Evolutionary conservation across 2,888 invertebrate genomes (phyloP).

Genomic region (Agrotis ipsilon): DNA sequence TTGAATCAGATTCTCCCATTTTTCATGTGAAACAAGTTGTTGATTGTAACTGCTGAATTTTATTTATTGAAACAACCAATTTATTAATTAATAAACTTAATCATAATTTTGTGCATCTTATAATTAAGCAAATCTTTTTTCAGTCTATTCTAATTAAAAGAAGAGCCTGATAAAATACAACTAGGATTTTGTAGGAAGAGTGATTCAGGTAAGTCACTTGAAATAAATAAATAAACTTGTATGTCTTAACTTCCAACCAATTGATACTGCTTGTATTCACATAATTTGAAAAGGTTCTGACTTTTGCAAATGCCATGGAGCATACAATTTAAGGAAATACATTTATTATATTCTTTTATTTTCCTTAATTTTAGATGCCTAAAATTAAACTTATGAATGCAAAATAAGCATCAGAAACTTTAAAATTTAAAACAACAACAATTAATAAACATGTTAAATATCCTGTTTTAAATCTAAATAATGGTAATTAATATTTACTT

Average conservation of each 20-base stretch:
- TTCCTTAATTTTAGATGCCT: background rate
- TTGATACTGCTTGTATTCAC: background rate
- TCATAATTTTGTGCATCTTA: background rate
- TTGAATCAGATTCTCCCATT: slow-evolving; percentile 11
- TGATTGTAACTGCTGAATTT: background rate
- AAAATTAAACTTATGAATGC: background rate
- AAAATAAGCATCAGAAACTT: too few species aligned
- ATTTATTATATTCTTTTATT: background rate
- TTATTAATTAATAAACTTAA: background rate
- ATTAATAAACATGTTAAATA: too few species aligned
- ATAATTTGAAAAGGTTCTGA: background rate
- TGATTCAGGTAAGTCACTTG: slow-evolving; percentile 18
- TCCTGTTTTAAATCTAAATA: too few species aligned
- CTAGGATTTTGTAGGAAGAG: background rate
- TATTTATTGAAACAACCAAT: slow-evolving; percentile 1
- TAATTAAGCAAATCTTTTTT: background rate
- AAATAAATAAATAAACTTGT: background rate
- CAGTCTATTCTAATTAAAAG: slow-evolving; percentile 2
- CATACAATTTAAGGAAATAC: background rate
- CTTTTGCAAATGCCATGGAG: background rate
- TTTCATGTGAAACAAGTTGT: slow-evolving; percentile 1
- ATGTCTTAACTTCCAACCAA: background rate
- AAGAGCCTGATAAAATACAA: background rate
- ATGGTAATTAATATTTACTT: too few species aligned
- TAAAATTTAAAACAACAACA: too few species aligned